Base-by-base conservation (phyloP, 2,797 vertebrate genomes). In the Pipistrellus kuhlii region DNA sequence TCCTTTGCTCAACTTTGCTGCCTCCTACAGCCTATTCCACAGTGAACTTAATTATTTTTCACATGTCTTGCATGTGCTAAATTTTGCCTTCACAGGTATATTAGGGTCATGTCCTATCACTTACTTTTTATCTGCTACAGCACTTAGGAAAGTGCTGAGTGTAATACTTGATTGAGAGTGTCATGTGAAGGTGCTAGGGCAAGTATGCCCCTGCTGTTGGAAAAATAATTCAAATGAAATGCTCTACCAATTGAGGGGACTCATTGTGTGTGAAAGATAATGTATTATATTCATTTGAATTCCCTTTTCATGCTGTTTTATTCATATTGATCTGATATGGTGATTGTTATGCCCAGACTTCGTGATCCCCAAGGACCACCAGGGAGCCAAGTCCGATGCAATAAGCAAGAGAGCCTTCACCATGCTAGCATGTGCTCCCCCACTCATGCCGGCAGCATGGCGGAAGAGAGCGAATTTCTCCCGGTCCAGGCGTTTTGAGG, bases 251-350 rank as follows among this genome's bases (percentile, higher is more conserved):
- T 76, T 76, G 51, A 62, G 5, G 35, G 23, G n/a, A 21, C 20
- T 46, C 69, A 46, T 68, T 95, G 72, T 80, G n/a, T 59, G 35
- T 76, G 62, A 87, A 87, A 87, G 25, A n/a, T 21, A 71, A 82
- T 55, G 8, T 11, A 72, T 32, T 38, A 30, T 53, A 90, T 81
- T 66, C 80, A 17, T 32, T 38, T 66, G 46, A 57, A 72, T 77
- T 62, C 48, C n/a, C 57, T 77, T 53, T 83, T 75, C 18, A 44
- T 88, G 35, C 68, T 84, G 20, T 83, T 87, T 78, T 87, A 46
- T 46, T 68, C 17, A 53, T 66, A 18, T 76, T 13, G 17, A 35
- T 68, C 23, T 46, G 35, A 81, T 51, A 2, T 41, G 41, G 30
- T 55, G 8, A 55, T 85, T 92, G n/a, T n/a, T n/a, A n/a, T n/a